A percentile compares a stretch with the other conserved stretches of the same genome.
Conservation (phyloP, 2,797 vertebrate species). For the Diceros bicornis region DNA sequence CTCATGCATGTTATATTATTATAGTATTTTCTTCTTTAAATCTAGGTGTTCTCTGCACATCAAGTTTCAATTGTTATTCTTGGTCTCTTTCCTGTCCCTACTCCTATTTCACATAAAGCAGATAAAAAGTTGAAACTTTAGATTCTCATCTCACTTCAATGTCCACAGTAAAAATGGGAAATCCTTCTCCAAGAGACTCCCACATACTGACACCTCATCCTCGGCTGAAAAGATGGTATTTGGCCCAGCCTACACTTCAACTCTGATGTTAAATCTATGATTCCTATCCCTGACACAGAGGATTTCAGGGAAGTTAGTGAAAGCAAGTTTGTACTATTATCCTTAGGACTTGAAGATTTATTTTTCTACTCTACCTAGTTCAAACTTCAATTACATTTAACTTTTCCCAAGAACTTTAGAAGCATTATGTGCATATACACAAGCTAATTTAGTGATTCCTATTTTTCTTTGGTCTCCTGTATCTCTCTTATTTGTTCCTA, state of each 20-base stretch:
- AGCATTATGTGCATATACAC: not conserved
- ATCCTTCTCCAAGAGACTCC: not conserved
- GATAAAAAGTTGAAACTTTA: conserved; percentile 20
- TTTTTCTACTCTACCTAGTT: conserved; percentile 47
- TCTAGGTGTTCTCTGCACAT: not conserved
- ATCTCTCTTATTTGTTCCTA: not conserved
- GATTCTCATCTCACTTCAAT: not conserved
- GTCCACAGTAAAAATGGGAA: not conserved
- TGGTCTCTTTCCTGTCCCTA: not conserved
- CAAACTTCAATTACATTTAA: conserved; percentile 12
- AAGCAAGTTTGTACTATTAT: not conserved
- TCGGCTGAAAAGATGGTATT: not conserved
- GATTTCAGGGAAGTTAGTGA: not conserved
- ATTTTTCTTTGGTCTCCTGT: not conserved
- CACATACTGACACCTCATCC: not conserved
- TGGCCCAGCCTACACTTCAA: not conserved
- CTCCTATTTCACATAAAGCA: not conserved
- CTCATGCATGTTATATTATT: not conserved
- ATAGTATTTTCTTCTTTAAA: not conserved
- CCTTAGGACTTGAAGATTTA: not conserved
- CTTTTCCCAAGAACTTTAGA: conserved; percentile 17
- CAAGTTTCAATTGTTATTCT: conserved; percentile 6
- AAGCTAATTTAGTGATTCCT: not conserved
- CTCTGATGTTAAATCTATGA: not conserved
- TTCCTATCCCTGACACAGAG: not conserved